Conservation (phyloP, 2,113 vertebrate genomes). For the Gracilinanus agilis region DNA sequence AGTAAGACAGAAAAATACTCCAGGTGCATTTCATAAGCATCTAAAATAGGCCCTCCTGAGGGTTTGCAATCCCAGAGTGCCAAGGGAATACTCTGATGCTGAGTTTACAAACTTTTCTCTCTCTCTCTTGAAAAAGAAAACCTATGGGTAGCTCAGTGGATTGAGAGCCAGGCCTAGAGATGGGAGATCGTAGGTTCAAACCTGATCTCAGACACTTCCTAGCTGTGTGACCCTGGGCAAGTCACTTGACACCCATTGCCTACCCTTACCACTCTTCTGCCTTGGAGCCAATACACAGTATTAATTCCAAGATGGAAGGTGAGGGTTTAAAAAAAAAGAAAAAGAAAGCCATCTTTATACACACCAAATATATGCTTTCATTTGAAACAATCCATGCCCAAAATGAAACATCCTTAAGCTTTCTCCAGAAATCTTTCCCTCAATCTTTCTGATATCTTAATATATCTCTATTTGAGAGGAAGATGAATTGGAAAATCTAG, state of each 20-base stretch:
- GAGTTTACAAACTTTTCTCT: background rate
- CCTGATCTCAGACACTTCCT: too few species aligned
- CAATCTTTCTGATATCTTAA: background rate
- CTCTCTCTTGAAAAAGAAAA: background rate
- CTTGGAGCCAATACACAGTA: too few species aligned
- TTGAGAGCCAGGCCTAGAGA: too few species aligned
- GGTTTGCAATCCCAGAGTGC: background rate
- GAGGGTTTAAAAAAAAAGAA: too few species aligned
- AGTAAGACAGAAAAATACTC: conserved; percentile 31
- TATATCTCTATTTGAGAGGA: background rate
- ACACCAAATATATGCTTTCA: background rate
- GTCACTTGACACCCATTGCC: too few species aligned
- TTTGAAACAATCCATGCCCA: background rate
- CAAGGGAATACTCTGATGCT: conserved; percentile 31
- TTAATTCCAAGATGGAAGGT: too few species aligned
- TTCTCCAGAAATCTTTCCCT: background rate
- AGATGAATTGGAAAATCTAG: conserved; percentile 20
- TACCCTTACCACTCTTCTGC: too few species aligned
- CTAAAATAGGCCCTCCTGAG: background rate
- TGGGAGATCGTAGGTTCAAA: too few species aligned
- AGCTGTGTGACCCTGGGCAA: too few species aligned
- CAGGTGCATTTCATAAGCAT: background rate
- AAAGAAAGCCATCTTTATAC: background rate
- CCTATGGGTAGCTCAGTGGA: too few species aligned
- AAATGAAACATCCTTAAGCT: background rate